A percentile compares a stretch with the other conserved stretches of the same genome.
Evolutionary conservation across 2,888 invertebrate species (phyloP).

Genomic region (Agrilus biguttatus): DNA sequence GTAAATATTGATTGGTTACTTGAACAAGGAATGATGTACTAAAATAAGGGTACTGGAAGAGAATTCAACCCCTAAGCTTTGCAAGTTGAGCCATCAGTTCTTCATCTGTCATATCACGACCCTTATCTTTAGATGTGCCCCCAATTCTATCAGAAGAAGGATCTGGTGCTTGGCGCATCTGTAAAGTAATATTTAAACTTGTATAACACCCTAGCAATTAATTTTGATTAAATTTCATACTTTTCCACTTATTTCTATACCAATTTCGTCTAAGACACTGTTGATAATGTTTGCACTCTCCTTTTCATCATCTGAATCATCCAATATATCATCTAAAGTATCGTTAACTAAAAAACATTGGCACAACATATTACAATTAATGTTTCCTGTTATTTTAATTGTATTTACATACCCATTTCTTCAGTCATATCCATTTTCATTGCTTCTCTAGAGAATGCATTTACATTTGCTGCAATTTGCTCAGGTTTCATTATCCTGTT

Average conservation of each 20-base stretch:
- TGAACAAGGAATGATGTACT: too few species aligned
- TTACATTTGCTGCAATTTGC: constrained; percentile 67
- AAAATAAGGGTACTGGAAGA: too few species aligned
- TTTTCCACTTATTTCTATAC: constrained; percentile 86
- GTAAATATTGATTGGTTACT: too few species aligned
- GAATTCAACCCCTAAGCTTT: constrained; percentile 24
- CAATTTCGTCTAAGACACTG: constrained; percentile 90
- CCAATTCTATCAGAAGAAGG: constrained; percentile 46
- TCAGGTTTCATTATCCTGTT: constrained; percentile 78
- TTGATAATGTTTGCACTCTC: constrained; percentile 79
- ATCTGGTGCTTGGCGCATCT: constrained; percentile 51
- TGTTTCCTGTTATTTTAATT: background rate
- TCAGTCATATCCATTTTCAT: constrained; percentile 92
- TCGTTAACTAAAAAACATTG: constrained; percentile 57
- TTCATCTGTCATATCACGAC: constrained; percentile 37
- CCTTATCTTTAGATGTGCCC: constrained; percentile 30
- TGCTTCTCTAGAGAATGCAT: constrained; percentile 69
- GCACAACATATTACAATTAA: background rate
- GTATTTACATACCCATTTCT: constrained; percentile 65
- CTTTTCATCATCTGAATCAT: constrained; percentile 80
- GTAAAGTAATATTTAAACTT: constrained; percentile 10
- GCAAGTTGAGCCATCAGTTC: constrained; percentile 62
- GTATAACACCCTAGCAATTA: background rate
- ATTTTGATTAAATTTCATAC: constrained; percentile 29
- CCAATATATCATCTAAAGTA: constrained; percentile 76